Base-by-base conservation (phyloP, 2,113 vertebrate species). In the Tonatia bakeri region DNA sequence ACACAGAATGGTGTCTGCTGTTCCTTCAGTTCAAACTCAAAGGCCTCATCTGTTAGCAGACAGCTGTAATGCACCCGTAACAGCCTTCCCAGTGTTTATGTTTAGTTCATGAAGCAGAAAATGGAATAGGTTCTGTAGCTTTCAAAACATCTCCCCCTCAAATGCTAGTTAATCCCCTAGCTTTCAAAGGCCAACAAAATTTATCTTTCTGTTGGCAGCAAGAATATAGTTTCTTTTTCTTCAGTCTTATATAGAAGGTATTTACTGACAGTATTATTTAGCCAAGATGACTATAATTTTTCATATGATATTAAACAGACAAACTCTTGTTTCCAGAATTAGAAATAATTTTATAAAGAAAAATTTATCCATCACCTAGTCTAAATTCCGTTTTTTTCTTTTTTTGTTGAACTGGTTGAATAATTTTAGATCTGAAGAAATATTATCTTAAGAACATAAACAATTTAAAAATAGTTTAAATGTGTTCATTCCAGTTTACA, bases 41-140 rank as follows among this genome's bases (percentile, higher is more conserved):
- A 94, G 95, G 92, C 94, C 67, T 85, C 86, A 79, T 91, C 75
- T 90, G 76, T 90, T 75, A 93, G 86, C 73, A 83, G 89, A 82
- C 89, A 86, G 69, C 93, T 90, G 81, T 54, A 92, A 75, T 20
- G 72, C 14, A 93, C 79, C 81, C 65, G 2, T 36, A 79, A 70
- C 38, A 93, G 85, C 50, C 83, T 89, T 65, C 43, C 56, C 28
- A 15, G 89, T 73, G 90, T 96, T 96, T 95, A 92, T 86, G 82
- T 95, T 90, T 85, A 85, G 92, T 92, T 96, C 82, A 93, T 77
- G 94, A 94, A 94, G 95, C 70, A 95, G 94, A 92, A 95, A 97
- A 94, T 96, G 50, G n/a, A 83, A 95, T 94, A 97, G 76, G 89
- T 87, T 96, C 69, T 94, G 59, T 93, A 89, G 94, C 91, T 96